A percentile compares a stretch with the other conserved stretches of the same genome.
These are phyloP conservation scores for Xerus inauris DNA, from an alignment of 2,113 vertebrate genomes.

Conservation along the genomic window DNA sequence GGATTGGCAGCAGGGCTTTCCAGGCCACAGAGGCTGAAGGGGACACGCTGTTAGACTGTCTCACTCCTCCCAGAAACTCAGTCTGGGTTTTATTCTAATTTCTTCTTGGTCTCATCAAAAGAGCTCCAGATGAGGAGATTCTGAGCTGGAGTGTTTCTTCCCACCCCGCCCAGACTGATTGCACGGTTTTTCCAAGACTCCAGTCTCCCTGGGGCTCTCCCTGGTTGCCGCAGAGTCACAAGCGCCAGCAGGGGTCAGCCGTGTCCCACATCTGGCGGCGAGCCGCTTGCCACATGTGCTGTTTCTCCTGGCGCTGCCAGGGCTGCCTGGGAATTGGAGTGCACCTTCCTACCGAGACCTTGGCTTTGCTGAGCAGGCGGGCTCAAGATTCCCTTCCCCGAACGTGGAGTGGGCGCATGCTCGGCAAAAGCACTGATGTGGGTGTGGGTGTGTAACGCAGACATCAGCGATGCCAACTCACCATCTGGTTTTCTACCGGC, in stretches of 20 bases:
- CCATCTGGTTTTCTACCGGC: neutral
- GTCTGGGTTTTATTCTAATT: constrained; percentile 70
- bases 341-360: neutral
- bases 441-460: neutral
- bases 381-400: neutral
- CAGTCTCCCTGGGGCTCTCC: neutral
- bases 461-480: neutral
- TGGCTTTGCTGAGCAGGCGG: neutral
- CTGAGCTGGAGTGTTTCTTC: constrained; percentile 25
- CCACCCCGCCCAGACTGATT: neutral
- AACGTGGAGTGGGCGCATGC: too few species aligned
- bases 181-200: constrained; percentile 62
- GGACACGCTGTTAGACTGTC: neutral
- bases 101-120: constrained; percentile 34
- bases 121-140: constrained; percentile 46
- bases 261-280: neutral
- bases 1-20: neutral
- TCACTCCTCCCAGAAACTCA: constrained; percentile 55
- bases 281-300: neutral
- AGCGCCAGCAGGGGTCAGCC: constrained; percentile 72
- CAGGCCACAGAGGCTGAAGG: constrained; percentile 15
- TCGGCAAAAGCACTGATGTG: neutral
- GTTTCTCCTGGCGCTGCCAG: neutral
- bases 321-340: neutral
- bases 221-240: neutral